These are phyloP conservation scores for Epizoanthus scotinus DNA, from an alignment of 92 coral and sea anemone species.

Conservation along the genomic window DNA sequence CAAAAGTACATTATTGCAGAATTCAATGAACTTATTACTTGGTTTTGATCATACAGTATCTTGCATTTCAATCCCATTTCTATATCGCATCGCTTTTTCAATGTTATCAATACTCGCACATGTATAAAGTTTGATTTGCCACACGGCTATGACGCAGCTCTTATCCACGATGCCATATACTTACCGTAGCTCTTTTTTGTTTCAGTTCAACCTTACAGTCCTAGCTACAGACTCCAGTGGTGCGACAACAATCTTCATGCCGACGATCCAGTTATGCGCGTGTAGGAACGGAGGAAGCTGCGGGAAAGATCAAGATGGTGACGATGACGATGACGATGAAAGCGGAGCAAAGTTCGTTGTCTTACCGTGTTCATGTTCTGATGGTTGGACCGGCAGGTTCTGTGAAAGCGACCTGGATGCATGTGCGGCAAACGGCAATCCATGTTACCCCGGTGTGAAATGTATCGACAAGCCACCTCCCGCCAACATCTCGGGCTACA, in stretches of 20 bases:
- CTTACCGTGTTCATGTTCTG: constrained; percentile 66
- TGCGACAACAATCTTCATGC: constrained; percentile 60
- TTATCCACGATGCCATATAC: too few relatives aligned
- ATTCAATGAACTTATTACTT: too few relatives aligned
- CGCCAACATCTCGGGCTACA: constrained; percentile 53
- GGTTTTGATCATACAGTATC: too few relatives aligned
- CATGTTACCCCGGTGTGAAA: constrained; percentile 72
- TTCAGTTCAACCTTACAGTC: constrained; percentile 61
- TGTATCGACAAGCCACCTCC: constrained; percentile 71
- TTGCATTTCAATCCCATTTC: too few relatives aligned
- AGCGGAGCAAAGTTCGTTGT: constrained; percentile 53
- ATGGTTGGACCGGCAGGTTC: constrained; percentile 70
- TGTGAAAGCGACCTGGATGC: constrained; percentile 69
- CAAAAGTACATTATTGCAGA: too few relatives aligned
- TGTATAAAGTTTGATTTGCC: neutral
- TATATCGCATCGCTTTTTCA: too few relatives aligned
- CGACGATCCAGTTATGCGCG: constrained; percentile 69
- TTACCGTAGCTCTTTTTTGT: neutral
- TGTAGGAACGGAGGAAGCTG: constrained; percentile 69
- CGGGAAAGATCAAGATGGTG: constrained; percentile 39
- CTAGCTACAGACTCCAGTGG: constrained; percentile 64
- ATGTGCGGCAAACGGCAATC: constrained; percentile 67
- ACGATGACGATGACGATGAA: constrained; percentile 1
- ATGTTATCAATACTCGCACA: neutral
- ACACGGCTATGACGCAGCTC: too few relatives aligned